phyloP scores from a whole-genome alignment of 92 coral and sea anemone genomes.

The Palythoa grandiflora region DNA sequence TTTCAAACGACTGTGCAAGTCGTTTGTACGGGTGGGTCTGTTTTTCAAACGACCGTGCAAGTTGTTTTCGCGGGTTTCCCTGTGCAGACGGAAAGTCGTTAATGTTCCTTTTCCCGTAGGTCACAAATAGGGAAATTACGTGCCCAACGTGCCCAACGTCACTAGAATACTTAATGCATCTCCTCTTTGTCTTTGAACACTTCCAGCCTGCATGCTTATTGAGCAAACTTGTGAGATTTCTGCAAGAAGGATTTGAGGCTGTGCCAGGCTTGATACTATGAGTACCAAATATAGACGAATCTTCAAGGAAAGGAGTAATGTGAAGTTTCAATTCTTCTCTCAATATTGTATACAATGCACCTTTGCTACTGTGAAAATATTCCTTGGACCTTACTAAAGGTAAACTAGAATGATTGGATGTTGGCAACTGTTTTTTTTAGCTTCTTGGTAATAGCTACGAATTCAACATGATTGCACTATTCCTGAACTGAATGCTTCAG shows the following conservation, averaged over 20 bases:
- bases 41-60: too few relatives aligned
- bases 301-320: constrained; percentile 49
- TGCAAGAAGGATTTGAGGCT: constrained; percentile 54
- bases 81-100: too few relatives aligned
- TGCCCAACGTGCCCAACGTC: neutral
- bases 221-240: constrained; percentile 41
- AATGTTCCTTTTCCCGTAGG: too few relatives aligned
- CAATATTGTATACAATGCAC: constrained; percentile 10
- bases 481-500: too few relatives aligned
- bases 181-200: constrained; percentile 50
- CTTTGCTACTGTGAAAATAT: constrained; percentile 40
- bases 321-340: constrained; percentile 40
- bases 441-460: constrained; percentile 49
- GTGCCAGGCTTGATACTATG: constrained; percentile 47
- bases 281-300: constrained; percentile 41
- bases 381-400: constrained; percentile 46
- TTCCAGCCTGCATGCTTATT: constrained; percentile 78
- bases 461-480: too few relatives aligned
- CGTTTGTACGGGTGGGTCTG: too few relatives aligned
- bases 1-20: too few relatives aligned
- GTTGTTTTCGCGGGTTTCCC: too few relatives aligned
- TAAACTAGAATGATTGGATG: neutral
- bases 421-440: constrained; percentile 38
- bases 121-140: neutral
- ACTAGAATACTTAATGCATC: constrained; percentile 65